These are phyloP conservation scores for Lordiphosa collinella DNA, from an alignment of 1,140 invertebrate genomes.

Conservation along the genomic window DNA sequence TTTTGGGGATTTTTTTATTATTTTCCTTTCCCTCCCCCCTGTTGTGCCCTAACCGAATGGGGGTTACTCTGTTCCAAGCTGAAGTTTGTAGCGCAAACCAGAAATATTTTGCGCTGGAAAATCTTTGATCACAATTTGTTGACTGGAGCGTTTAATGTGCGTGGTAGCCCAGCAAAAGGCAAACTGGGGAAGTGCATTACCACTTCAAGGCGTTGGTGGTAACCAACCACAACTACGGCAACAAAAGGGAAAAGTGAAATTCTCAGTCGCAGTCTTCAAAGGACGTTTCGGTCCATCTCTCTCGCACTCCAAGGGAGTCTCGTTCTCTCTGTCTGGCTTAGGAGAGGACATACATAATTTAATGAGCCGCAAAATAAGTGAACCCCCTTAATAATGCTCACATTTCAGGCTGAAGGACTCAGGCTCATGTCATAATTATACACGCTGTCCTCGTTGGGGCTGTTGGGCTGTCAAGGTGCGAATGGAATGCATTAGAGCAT, in stretches of 20 bases:
- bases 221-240: constrained; percentile 1
- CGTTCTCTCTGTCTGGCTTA: background rate
- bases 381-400: constrained; percentile 25
- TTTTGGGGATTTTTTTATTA: background rate
- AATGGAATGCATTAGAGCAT: too few relatives aligned
- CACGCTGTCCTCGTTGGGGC: constrained; percentile 6
- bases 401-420: constrained; percentile 22
- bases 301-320: too few relatives aligned
- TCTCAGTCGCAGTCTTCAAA: constrained; percentile 1
- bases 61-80: background rate
- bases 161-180: background rate
- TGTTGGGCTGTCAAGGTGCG: constrained; percentile 2
- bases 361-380: constrained; percentile 28
- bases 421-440: constrained; percentile 7
- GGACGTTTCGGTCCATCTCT: constrained; percentile 3
- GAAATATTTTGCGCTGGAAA: background rate
- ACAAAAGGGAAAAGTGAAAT: constrained; percentile 12
- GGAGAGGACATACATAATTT: constrained; percentile 23
- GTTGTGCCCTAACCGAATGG: background rate
- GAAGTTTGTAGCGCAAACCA: background rate
- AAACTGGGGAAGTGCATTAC: background rate
- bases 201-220: background rate
- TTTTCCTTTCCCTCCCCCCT: background rate
- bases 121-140: background rate
- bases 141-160: too few relatives aligned